Evolutionary conservation across 2,888 invertebrate genomes (phyloP), one percentile per base, ranked within the genome.

Genomic region (Aspidiotus destructor): DNA sequence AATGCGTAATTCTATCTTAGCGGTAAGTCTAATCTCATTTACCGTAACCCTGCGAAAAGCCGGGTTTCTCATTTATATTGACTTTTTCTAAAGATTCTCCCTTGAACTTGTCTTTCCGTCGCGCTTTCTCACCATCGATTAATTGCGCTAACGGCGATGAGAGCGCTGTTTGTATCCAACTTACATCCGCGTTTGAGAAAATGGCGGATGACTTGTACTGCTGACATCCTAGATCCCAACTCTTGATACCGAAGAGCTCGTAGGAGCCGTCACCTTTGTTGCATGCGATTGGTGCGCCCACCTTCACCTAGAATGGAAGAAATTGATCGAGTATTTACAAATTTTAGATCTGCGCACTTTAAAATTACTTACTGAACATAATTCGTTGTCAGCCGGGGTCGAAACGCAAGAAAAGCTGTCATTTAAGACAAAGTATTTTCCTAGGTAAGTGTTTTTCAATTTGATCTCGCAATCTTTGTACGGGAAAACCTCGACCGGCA

Each of bases 211-310:
- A 78, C 6, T 76, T 75, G 62, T 76, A 74, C 60, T 78, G 69
- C 53, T 79, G 77, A 73, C 84, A 84, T 68, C 87, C 87, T 42
- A 87, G 86, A 74, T 90, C 90, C 81, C 86, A 86, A 42, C 86
- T 85, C 79, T 86, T 90, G 71, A 89, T 80, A 69, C 90, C 91
- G 73, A 85, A 81, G 40, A 92, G 80, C 8, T 84, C 84, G 75
- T 84, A 87, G 71, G 81, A 82, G 13, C 85, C 86, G 71, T 86
- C 83, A 2, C 84, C 85, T 10, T 82, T 83, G 11, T 86, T 84
- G 76, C 91, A 92, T 8, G 89, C 89, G 61, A 92, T 78, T 0
- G 90, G 91, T 73, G 89, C 88, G 61, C 92, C 92, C 65, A 85
- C 82, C 75, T 91, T 91, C 8, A 80, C 75, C 76, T 76, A 28